Percentiles rank a stretch among this genome's conserved stretches.
phyloP scores from a whole-genome alignment of 2,113 vertebrate species.

The Nannobrachium achirus region DNA sequence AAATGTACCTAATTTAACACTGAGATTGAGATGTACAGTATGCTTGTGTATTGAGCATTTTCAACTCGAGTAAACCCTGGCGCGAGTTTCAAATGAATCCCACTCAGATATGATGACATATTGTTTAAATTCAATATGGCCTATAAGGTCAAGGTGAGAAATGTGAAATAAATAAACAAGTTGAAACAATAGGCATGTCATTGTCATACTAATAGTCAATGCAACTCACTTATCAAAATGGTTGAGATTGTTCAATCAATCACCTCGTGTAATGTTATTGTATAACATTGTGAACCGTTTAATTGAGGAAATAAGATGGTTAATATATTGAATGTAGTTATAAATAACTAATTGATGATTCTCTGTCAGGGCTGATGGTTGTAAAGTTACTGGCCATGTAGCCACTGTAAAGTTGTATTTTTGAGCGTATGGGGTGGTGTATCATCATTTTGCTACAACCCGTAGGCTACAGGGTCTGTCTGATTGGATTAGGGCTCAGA shows the following conservation, averaged over 20 bases:
- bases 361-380: neutral
- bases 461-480: constrained; percentile 23
- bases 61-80: constrained; percentile 4
- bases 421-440: neutral
- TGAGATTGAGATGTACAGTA: neutral
- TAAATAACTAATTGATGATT: neutral
- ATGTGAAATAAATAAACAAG: neutral
- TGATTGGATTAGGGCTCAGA: constrained; percentile 53
- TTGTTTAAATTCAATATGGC: too few relatives aligned
- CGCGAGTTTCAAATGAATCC: neutral
- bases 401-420: neutral
- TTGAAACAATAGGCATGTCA: neutral
- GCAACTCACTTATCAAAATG: neutral
- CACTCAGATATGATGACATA: neutral
- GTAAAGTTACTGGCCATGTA: neutral
- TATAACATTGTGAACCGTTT: neutral
- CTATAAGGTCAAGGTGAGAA: neutral
- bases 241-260: neutral
- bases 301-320: neutral
- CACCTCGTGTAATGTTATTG: too few relatives aligned
- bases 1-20: constrained; percentile 2
- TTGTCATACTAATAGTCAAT: neutral
- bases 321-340: neutral
- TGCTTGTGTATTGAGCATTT: neutral
- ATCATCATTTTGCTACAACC: constrained; percentile 17